phyloP scores from a whole-genome alignment of 1,140 invertebrate species.

The Bombus pyrosoma region DNA sequence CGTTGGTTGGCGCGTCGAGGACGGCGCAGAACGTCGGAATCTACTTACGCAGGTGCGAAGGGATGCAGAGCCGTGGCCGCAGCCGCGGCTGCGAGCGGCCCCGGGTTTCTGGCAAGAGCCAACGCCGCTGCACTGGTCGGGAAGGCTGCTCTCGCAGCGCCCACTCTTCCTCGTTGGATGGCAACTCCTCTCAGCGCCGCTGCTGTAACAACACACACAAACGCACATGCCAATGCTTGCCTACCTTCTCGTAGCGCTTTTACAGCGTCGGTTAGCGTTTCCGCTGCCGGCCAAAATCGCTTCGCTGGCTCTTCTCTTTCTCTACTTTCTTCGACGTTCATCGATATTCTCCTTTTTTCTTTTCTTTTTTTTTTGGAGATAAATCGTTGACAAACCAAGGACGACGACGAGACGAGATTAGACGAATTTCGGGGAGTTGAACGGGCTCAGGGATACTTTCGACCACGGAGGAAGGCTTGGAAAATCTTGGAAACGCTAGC shows the following conservation, averaged over 20 bases:
- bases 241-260: slow-evolving; percentile 21
- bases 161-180: slow-evolving; percentile 87
- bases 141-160: slow-evolving; percentile 85
- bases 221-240: slow-evolving; percentile 55
- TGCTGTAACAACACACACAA: slow-evolving; percentile 79
- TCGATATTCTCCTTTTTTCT: too few species aligned
- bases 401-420: slow-evolving; percentile 44
- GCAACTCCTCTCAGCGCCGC: slow-evolving; percentile 87
- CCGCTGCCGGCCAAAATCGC: slow-evolving; percentile 22
- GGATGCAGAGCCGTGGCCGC: slow-evolving; percentile 89
- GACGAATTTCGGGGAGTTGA: neutral
- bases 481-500: too few species aligned
- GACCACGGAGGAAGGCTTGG: too few species aligned
- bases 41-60: slow-evolving; percentile 91
- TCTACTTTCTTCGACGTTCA: too few species aligned
- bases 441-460: neutral
- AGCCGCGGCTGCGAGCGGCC: slow-evolving; percentile 86
- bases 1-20: neutral
- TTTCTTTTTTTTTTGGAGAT: neutral
- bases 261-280: neutral
- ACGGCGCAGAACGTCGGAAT: neutral
- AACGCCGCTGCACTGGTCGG: slow-evolving; percentile 88
- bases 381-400: neutral
- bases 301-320: slow-evolving; percentile 4
- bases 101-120: slow-evolving; percentile 88